A percentile compares a stretch with the other conserved stretches of the same genome.
Evolutionary conservation across 2,113 vertebrate species (phyloP).

Genomic region (Pachyramphus minor): DNA sequence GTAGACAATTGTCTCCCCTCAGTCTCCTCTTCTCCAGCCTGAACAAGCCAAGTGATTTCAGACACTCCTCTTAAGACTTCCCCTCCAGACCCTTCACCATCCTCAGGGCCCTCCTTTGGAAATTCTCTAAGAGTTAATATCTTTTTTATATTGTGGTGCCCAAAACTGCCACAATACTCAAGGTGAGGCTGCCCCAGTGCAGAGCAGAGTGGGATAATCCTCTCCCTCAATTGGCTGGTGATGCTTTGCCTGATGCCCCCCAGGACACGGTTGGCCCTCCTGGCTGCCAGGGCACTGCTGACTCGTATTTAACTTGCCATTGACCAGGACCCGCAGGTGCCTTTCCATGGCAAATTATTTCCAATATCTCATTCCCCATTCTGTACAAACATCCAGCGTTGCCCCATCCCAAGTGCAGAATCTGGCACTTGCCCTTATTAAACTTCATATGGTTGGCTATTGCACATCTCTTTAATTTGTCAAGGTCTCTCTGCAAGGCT

Average conservation of each 20-base stretch:
- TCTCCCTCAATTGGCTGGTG: rapidly evolving
- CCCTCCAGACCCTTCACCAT: neutral
- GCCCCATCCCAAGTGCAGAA: too few relatives aligned
- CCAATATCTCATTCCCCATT: neutral
- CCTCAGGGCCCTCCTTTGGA: rapidly evolving
- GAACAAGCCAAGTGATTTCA: neutral
- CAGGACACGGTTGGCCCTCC: neutral
- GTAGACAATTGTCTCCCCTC: neutral
- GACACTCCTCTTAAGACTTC: rapidly evolving
- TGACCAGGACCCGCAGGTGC: rapidly evolving
- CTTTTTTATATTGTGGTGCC: rapidly evolving
- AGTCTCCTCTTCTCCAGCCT: neutral
- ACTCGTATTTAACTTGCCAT: rapidly evolving
- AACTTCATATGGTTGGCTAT: neutral
- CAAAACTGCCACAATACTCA: neutral
- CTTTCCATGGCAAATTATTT: rapidly evolving
- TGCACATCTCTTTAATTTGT: neutral
- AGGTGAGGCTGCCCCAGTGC: rapidly evolving
- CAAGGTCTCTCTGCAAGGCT: neutral
- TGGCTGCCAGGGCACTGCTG: neutral
- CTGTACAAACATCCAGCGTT: rapidly evolving
- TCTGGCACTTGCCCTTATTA: rapidly evolving
- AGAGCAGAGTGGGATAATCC: neutral
- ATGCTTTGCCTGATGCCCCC: neutral
- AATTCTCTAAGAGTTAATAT: rapidly evolving